Conservation (phyloP, 2,888 invertebrate genomes). For the Camponotus fellah region DNA sequence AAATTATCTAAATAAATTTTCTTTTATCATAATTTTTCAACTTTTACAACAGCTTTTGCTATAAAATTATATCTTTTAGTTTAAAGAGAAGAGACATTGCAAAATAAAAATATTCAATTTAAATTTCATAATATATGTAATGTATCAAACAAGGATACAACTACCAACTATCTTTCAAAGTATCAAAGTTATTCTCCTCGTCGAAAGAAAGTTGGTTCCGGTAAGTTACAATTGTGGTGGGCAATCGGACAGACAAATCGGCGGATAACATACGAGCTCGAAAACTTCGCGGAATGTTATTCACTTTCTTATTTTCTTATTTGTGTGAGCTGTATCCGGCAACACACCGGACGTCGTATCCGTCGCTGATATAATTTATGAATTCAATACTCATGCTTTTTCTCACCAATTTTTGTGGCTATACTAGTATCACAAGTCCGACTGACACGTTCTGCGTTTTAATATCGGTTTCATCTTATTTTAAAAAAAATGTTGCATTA, state of each 20-base stretch:
- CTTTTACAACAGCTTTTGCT: not conserved
- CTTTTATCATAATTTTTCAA: not conserved
- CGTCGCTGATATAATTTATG: constrained; percentile 66
- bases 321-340: constrained; percentile 57
- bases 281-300: constrained; percentile 66
- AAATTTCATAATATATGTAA: not conserved
- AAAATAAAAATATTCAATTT: not conserved
- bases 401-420: constrained; percentile 38
- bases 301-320: constrained; percentile 67
- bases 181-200: constrained; percentile 45
- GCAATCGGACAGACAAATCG: constrained; percentile 62
- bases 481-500: not conserved
- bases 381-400: constrained; percentile 69
- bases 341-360: constrained; percentile 16
- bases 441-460: not conserved
- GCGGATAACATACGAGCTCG: constrained; percentile 63
- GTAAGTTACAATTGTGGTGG: constrained; percentile 28
- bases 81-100: not conserved
- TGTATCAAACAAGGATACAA: constrained; percentile 18
- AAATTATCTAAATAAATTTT: not conserved
- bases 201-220: constrained; percentile 54
- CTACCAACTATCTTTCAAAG: constrained; percentile 38
- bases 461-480: not conserved
- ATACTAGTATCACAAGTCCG: not conserved
- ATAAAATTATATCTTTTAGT: not conserved